phyloP scores from a whole-genome alignment of 1,140 invertebrate genomes.

The Neuroterus valhalla region DNA sequence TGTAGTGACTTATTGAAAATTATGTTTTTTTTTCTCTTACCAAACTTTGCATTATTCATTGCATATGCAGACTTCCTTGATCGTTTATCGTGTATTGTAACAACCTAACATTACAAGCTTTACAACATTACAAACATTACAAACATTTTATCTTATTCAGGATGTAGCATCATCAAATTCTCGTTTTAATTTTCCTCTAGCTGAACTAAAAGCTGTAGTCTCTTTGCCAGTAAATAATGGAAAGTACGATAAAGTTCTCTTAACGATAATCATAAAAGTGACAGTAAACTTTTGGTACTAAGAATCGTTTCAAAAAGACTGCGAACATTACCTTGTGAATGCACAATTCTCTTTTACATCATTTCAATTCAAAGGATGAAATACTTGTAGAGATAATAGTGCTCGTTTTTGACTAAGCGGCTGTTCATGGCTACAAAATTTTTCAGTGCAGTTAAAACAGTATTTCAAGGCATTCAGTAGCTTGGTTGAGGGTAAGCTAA shows the following conservation, averaged over 20 bases:
- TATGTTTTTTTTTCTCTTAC: too few relatives aligned
- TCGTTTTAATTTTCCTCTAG: background rate
- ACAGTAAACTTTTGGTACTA: conserved; percentile 1
- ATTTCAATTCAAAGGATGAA: conserved; percentile 26
- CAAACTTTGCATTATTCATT: too few relatives aligned
- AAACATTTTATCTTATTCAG: too few relatives aligned
- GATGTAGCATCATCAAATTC: too few relatives aligned
- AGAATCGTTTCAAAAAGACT: conserved; percentile 19
- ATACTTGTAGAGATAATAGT: conserved; percentile 22
- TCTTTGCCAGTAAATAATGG: background rate
- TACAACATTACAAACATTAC: too few relatives aligned
- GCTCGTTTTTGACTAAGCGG: conserved; percentile 25
- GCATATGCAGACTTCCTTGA: too few relatives aligned
- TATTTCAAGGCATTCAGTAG: conserved; percentile 10
- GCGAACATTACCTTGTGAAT: conserved; percentile 19
- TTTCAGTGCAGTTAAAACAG: conserved; percentile 18
- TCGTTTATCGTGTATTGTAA: too few relatives aligned
- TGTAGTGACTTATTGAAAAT: background rate
- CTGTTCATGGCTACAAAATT: conserved; percentile 13
- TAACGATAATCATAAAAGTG: background rate
- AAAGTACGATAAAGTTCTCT: background rate
- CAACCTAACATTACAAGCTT: too few relatives aligned
- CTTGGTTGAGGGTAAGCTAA: background rate
- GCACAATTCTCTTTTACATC: conserved; percentile 22
- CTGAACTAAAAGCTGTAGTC: background rate